Conservation (phyloP, 92 coral and sea anemone genomes). For the Blastomussa wellsi region DNA sequence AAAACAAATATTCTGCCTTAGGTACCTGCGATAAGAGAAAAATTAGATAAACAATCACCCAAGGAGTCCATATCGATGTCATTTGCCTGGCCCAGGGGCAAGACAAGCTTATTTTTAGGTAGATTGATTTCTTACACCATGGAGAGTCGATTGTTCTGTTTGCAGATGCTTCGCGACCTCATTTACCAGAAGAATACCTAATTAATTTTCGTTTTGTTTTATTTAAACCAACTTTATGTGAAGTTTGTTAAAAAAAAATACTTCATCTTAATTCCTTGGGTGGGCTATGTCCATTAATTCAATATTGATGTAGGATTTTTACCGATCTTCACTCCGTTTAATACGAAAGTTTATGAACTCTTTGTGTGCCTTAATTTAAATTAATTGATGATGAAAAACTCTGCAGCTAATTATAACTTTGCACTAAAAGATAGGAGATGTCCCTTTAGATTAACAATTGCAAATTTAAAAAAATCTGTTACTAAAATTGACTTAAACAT, state of each 20-base stretch:
- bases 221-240: neutral
- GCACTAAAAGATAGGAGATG: neutral
- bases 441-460: neutral
- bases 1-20: neutral
- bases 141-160: neutral
- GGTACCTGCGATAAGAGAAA: conserved; percentile 16
- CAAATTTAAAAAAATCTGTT: conserved; percentile 16
- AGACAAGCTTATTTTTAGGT: neutral
- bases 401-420: neutral
- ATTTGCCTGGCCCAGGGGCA: neutral
- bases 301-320: neutral
- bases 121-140: conserved; percentile 4
- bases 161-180: neutral
- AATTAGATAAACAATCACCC: conserved; percentile 21
- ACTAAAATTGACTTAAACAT: neutral
- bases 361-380: neutral
- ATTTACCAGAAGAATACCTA: neutral
- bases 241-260: neutral
- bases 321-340: neutral
- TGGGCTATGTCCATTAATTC: neutral
- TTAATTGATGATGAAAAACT: neutral
- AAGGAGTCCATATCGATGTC: neutral
- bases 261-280: neutral
- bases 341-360: neutral
- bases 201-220: neutral